phyloP scores from a whole-genome alignment of 1,140 invertebrate species.

The Chrysomallon squamiferum region DNA sequence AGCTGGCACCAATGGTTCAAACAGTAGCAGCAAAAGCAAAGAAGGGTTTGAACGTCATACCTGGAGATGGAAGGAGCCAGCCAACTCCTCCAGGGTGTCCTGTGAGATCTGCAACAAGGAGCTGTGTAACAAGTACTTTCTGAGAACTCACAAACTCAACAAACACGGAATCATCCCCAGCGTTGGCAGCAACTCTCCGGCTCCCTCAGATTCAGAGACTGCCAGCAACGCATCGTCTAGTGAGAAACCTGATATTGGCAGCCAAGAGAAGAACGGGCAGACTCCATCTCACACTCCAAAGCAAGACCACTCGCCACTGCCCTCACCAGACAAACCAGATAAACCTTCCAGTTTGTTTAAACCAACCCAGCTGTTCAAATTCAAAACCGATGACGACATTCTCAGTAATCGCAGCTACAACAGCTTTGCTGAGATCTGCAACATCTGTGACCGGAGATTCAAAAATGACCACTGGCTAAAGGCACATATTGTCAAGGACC shows the following conservation, averaged over 20 bases:
- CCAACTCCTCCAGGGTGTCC: slow-evolving; percentile 80
- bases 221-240: slow-evolving; percentile 49
- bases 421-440: slow-evolving; percentile 68
- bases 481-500: slow-evolving; percentile 86
- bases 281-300: slow-evolving; percentile 14
- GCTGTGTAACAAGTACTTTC: slow-evolving; percentile 91
- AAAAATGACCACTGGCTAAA: slow-evolving; percentile 89
- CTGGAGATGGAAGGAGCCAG: slow-evolving; percentile 56
- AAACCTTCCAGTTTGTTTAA: slow-evolving; percentile 5
- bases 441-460: slow-evolving; percentile 86
- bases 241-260: slow-evolving; percentile 41
- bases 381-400: slow-evolving; percentile 17
- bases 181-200: slow-evolving; percentile 65
- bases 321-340: slow-evolving; percentile 16
- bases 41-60: slow-evolving; percentile 41
- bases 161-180: slow-evolving; percentile 84
- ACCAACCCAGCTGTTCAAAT: slow-evolving; percentile 18
- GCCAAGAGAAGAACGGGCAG: slow-evolving; percentile 20
- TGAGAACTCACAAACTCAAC: slow-evolving; percentile 92
- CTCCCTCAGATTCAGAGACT: slow-evolving; percentile 51
- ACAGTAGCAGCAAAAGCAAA: slow-evolving; percentile 21
- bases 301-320: slow-evolving; percentile 20
- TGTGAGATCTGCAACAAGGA: slow-evolving; percentile 99
- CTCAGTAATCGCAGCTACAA: slow-evolving; percentile 16
- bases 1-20: slow-evolving; percentile 1